These are phyloP conservation scores for Ceraclea dissimilis DNA, from an alignment of 2,888 invertebrate species.

Conservation along the genomic window DNA sequence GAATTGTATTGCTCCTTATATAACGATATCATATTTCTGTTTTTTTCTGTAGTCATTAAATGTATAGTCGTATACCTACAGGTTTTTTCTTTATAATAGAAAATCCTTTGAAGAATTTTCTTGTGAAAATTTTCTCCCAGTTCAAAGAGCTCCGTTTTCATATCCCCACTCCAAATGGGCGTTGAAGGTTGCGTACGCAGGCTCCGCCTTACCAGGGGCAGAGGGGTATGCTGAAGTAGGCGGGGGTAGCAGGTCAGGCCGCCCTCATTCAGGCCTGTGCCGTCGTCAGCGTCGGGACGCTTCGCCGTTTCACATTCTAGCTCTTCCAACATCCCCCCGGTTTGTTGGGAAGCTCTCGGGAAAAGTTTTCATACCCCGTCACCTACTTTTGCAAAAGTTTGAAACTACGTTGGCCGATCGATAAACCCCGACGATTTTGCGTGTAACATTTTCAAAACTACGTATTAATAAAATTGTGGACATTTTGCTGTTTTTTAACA, in stretches of 20 bases:
- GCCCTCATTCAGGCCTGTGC: slow-evolving; percentile 29
- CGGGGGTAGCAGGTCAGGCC: slow-evolving; percentile 23
- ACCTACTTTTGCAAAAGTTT: slow-evolving; percentile 21
- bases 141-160: not conserved
- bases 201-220: slow-evolving; percentile 31
- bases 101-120: not conserved
- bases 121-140: not conserved
- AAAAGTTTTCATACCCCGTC: slow-evolving; percentile 22
- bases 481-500: not conserved
- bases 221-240: slow-evolving; percentile 29
- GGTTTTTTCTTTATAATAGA: too few species aligned
- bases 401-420: slow-evolving; percentile 17
- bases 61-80: too few species aligned
- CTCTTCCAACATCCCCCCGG: slow-evolving; percentile 2
- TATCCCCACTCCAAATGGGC: slow-evolving; percentile 15
- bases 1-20: too few species aligned
- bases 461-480: slow-evolving; percentile 3
- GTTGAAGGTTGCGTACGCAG: slow-evolving; percentile 22
- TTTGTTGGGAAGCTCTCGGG: slow-evolving; percentile 6
- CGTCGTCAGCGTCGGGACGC: slow-evolving; percentile 29
- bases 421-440: slow-evolving; percentile 12
- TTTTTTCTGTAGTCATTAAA: too few species aligned
- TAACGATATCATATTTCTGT: too few species aligned
- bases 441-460: not conserved
- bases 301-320: slow-evolving; percentile 3